These are phyloP conservation scores for Luperina nickerlii DNA, from an alignment of 2,888 invertebrate species.

Conservation along the genomic window DNA sequence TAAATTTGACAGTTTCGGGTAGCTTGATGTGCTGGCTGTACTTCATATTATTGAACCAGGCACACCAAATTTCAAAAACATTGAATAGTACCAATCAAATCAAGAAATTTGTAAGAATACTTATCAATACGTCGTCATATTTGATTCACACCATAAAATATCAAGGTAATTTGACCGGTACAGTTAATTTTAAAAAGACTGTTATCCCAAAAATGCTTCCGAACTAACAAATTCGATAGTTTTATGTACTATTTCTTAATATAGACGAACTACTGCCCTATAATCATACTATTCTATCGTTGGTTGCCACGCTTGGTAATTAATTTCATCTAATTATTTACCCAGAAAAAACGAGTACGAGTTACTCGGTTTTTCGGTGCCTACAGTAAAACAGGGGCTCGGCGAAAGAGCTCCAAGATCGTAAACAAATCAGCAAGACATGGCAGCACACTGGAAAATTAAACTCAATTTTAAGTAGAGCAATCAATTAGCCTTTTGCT, in stretches of 20 bases:
- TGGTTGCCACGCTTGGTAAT: conserved; percentile 34
- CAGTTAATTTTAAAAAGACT: neutral
- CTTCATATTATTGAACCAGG: neutral
- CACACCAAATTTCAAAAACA: conserved; percentile 4
- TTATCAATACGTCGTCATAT: neutral
- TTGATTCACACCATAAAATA: neutral
- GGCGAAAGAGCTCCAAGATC: conserved; percentile 3
- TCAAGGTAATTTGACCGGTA: neutral
- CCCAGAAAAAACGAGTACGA: conserved; percentile 9
- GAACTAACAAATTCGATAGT: neutral
- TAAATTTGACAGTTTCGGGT: no score
- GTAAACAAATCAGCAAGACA: conserved; percentile 26
- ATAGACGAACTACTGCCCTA: conserved; percentile 23
- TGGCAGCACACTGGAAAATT: conserved; percentile 11
- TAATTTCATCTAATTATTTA: conserved; percentile 46
- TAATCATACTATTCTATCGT: conserved; percentile 26
- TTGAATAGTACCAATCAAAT: neutral
- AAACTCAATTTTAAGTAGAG: conserved; percentile 31
- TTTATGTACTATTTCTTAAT: conserved; percentile 8
- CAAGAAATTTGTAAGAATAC: neutral
- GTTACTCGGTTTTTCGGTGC: neutral
- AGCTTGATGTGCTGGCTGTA: no score
- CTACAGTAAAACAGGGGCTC: conserved; percentile 4
- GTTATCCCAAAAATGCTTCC: neutral
- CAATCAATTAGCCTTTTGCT: neutral